A percentile compares a stretch with the other conserved stretches of the same genome.
phyloP scores from a whole-genome alignment of 2,113 vertebrate species.

The Motacilla tschutschensis region DNA sequence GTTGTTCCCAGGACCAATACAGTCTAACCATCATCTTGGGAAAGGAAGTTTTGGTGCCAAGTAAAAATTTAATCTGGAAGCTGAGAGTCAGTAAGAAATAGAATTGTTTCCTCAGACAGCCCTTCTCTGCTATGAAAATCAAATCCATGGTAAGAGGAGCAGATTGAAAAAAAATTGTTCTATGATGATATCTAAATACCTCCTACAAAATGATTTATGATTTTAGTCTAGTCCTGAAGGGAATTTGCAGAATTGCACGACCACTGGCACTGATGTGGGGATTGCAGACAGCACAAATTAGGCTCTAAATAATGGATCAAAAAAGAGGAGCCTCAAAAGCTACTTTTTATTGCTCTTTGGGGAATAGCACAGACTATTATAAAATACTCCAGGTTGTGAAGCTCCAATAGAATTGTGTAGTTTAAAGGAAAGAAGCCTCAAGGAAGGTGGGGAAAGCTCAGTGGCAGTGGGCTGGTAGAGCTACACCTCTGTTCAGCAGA shows the following conservation, averaged over 20 bases:
- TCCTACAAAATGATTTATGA: conserved; percentile 36
- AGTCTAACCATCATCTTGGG: conserved; percentile 54
- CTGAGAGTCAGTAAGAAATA: conserved; percentile 62
- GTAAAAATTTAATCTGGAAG: conserved; percentile 66
- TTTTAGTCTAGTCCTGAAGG: conserved; percentile 45
- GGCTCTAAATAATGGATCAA: conserved; percentile 60
- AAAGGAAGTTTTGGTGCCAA: conserved; percentile 71
- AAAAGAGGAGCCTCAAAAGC: conserved; percentile 52
- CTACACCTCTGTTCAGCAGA: background rate
- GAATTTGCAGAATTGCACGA: conserved; percentile 26
- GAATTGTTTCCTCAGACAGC: conserved; percentile 42
- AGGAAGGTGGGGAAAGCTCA: background rate
- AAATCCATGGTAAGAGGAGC: conserved; percentile 35
- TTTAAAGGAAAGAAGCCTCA: background rate
- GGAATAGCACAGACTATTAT: conserved; percentile 19
- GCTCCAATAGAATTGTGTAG: background rate
- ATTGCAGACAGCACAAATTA: conserved; percentile 48
- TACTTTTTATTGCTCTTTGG: conserved; percentile 34
- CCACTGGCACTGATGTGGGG: conserved; percentile 32
- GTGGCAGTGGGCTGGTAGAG: background rate
- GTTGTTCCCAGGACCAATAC: conserved; percentile 58
- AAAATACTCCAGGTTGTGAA: conserved; percentile 36
- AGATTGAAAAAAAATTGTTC: conserved; percentile 38
- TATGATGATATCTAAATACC: conserved; percentile 36
- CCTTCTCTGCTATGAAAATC: conserved; percentile 52